Evolutionary conservation across 2,888 invertebrate species (phyloP).

Genomic region (Aproaerema taeniolella): DNA sequence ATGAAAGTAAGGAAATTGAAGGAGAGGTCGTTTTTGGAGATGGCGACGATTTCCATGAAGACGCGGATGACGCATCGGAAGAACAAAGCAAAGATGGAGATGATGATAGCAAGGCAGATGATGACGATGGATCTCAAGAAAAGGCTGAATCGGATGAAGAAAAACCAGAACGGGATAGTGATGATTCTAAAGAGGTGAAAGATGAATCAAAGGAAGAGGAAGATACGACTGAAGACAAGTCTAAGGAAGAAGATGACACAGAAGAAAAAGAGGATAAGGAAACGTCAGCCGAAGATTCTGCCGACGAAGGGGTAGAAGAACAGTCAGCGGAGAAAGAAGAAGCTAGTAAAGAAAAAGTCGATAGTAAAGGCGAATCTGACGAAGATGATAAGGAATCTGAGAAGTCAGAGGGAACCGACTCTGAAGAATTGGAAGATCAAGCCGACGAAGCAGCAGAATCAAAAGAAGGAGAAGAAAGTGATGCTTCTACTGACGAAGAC

Average conservation of each 20-base stretch:
- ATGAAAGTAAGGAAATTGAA: slow-evolving; percentile 37
- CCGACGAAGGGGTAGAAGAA: slow-evolving; percentile 37
- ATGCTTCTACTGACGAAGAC: slow-evolving; percentile 30
- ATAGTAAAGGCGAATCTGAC: slow-evolving; percentile 10
- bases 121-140: slow-evolving; percentile 66
- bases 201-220: slow-evolving; percentile 39
- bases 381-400: slow-evolving; percentile 25
- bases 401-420: slow-evolving; percentile 21
- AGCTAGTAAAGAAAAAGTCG: slow-evolving; percentile 24
- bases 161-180: slow-evolving; percentile 31
- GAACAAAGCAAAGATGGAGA: slow-evolving; percentile 31
- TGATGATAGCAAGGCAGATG: slow-evolving; percentile 34
- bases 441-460: slow-evolving; percentile 26
- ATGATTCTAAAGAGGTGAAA: slow-evolving; percentile 34
- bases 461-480: slow-evolving; percentile 39
- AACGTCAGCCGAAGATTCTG: slow-evolving; percentile 32
- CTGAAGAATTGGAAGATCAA: slow-evolving; percentile 6
- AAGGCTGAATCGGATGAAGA: slow-evolving; percentile 53
- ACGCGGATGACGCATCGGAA: slow-evolving; percentile 32
- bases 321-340: slow-evolving; percentile 32
- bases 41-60: slow-evolving; percentile 40
- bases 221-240: slow-evolving; percentile 35
- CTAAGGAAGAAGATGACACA: slow-evolving; percentile 37
- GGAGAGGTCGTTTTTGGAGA: slow-evolving; percentile 33
- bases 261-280: slow-evolving; percentile 33